A percentile compares a stretch with the other conserved stretches of the same genome.
Conservation (phyloP, 2,888 invertebrate genomes). For the Leucophenga montana region DNA sequence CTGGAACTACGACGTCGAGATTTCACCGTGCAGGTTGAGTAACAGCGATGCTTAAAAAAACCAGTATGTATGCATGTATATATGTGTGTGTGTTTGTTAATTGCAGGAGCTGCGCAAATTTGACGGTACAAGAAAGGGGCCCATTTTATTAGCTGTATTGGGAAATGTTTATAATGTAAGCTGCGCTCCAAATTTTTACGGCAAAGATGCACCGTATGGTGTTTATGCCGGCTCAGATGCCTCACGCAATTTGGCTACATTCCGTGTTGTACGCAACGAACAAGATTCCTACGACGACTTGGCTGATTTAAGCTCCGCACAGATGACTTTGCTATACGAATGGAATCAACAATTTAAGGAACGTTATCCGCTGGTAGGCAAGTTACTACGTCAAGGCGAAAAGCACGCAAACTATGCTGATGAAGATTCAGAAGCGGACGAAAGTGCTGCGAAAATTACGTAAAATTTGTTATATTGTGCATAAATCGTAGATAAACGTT, state of each 20-base stretch:
- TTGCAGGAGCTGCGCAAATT: slow-evolving; percentile 85
- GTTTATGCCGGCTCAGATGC: slow-evolving; percentile 13
- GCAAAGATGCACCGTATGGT: slow-evolving; percentile 80
- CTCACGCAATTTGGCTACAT: slow-evolving; percentile 25
- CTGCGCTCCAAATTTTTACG: slow-evolving; percentile 88
- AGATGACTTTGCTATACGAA: neutral
- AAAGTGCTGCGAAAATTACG: too few species aligned
- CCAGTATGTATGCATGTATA: too few species aligned
- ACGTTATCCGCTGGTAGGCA: neutral
- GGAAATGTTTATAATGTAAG: slow-evolving; percentile 94
- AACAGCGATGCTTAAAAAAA: too few species aligned
- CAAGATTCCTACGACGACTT: neutral
- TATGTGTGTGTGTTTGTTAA: too few species aligned
- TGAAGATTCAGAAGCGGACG: neutral
- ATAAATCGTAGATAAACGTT: too few species aligned
- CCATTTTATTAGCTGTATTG: slow-evolving; percentile 91
- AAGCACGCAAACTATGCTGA: neutral
- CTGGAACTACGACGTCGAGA: slow-evolving; percentile 77
- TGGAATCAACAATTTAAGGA: slow-evolving; percentile 23
- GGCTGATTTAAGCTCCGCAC: neutral
- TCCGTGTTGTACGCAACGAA: neutral
- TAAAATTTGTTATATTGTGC: too few species aligned
- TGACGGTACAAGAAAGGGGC: slow-evolving; percentile 88
- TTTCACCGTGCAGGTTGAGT: slow-evolving; percentile 77
- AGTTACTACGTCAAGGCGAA: neutral